Evolutionary conservation across 2,797 vertebrate species (phyloP).

Genomic region (Pseudotriccus pelzelni): DNA sequence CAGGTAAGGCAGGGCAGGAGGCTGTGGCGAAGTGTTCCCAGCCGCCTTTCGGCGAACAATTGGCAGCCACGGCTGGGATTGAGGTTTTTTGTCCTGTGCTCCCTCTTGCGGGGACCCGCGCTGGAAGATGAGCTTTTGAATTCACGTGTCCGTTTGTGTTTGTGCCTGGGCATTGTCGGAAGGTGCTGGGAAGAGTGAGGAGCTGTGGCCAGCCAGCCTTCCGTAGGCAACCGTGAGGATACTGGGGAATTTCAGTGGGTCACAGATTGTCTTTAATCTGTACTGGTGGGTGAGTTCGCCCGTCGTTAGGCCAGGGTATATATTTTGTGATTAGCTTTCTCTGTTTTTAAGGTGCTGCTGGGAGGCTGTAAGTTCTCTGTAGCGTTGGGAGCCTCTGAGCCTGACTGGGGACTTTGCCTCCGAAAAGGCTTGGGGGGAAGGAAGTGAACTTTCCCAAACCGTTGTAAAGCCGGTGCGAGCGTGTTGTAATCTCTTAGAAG

Average conservation of each 20-base stretch:
- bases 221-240: fast-evolving
- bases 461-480: neutral
- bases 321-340: neutral
- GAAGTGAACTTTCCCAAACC: neutral
- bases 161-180: fast-evolving
- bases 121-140: neutral
- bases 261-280: fast-evolving
- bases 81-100: neutral
- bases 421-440: fast-evolving
- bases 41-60: neutral
- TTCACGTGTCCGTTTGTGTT: neutral
- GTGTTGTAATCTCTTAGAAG: no score
- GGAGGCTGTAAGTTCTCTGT: neutral
- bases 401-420: neutral
- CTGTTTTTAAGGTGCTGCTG: neutral
- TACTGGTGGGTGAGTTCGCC: no score
- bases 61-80: neutral
- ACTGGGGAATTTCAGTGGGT: neutral
- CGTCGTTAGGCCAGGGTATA: no score
- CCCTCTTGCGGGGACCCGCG: neutral
- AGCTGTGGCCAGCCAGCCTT: neutral
- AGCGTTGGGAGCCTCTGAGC: neutral
- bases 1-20: slow-evolving; percentile 77
- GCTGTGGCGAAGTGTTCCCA: fast-evolving
- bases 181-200: neutral